Conservation (phyloP, 2,113 vertebrate species). For the Saccopteryx bilineata region DNA sequence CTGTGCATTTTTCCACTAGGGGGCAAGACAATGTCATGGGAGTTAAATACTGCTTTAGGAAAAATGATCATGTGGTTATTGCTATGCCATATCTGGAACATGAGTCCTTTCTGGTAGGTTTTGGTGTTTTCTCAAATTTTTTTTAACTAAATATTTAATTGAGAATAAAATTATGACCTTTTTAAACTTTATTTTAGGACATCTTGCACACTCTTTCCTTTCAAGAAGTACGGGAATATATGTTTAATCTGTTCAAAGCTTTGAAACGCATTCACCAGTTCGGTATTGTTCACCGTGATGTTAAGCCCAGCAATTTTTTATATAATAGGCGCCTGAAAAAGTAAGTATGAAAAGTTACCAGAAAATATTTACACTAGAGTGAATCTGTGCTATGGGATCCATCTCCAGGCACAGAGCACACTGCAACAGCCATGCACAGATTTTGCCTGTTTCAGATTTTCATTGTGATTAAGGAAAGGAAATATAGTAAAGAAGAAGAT, state of each 20-base stretch:
- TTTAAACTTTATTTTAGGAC: slow-evolving; percentile 90
- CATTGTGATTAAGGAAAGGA: not conserved
- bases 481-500: not conserved
- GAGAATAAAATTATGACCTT: slow-evolving; percentile 67
- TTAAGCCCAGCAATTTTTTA: slow-evolving; percentile 95
- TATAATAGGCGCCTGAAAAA: slow-evolving; percentile 93
- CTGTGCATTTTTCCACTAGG: slow-evolving; percentile 87
- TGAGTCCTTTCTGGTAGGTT: slow-evolving; percentile 94
- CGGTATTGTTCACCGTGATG: slow-evolving; percentile 98
- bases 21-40: slow-evolving; percentile 98
- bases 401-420: not conserved
- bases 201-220: slow-evolving; percentile 94
- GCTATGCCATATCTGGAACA: slow-evolving; percentile 99
- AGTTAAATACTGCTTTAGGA: slow-evolving; percentile 97
- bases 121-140: slow-evolving; percentile 64
- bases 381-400: not conserved
- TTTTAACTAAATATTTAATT: slow-evolving; percentile 61
- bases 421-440: not conserved
- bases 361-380: not conserved
- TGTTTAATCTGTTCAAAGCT: slow-evolving; percentile 95
- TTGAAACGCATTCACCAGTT: slow-evolving; percentile 96
- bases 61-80: slow-evolving; percentile 97
- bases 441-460: slow-evolving; percentile 48
- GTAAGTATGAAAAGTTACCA: slow-evolving; percentile 88
- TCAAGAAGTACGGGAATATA: slow-evolving; percentile 96